Evolutionary conservation across 2,797 vertebrate genomes (phyloP), one percentile per base, ranked within the genome.

Genomic region (Darevskia nairensis): DNA sequence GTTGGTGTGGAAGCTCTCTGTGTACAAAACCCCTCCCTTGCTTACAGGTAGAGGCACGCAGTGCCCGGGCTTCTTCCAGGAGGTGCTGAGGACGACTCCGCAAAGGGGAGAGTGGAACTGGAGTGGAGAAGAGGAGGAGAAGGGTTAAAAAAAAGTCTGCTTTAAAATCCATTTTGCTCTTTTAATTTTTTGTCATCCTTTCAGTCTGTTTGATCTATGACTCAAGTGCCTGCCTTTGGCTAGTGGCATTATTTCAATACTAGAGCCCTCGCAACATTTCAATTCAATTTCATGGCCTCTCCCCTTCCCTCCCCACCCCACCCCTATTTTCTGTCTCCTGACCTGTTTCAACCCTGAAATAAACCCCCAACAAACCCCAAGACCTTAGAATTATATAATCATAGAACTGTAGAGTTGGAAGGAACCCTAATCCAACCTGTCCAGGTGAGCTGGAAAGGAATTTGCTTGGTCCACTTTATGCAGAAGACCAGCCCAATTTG

Each of bases 41-140:
- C 97, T 97, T 95, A 99, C 98, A 98, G 0, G 98, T 98, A 86
- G 98, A 98, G 79, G 98, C 94, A 86, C 98, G 97, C 10, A 96
- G 88, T 0, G 93, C 91, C 68, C 97, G 96, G 69, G 96, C 95
- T 44, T 99, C 98, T 85, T 98, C 97, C 1, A 98, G 98, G 90
- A 98, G 97, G 76, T 98, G 96, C 69, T 98, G 98, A 25, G 98
- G 97, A 27, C 98, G 96, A 78, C 97, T 97, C 82, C 98, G 97
- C 91, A 98, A 98, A 0, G 98, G 98, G 2, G 98, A 99, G 1
- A 98, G 97, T 3, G 98, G 98, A 90, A 97, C 98, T 99, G 84
- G n/a, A 50, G 13, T 11, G 88, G 3, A n/a, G 86, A 50, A 86
- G 75, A 50, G 3, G 7, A 39, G 21, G 15, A 61, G 1, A 19